These are phyloP conservation scores for Agapornis canus DNA, from an alignment of 2,797 vertebrate genomes.

Conservation along the genomic window DNA sequence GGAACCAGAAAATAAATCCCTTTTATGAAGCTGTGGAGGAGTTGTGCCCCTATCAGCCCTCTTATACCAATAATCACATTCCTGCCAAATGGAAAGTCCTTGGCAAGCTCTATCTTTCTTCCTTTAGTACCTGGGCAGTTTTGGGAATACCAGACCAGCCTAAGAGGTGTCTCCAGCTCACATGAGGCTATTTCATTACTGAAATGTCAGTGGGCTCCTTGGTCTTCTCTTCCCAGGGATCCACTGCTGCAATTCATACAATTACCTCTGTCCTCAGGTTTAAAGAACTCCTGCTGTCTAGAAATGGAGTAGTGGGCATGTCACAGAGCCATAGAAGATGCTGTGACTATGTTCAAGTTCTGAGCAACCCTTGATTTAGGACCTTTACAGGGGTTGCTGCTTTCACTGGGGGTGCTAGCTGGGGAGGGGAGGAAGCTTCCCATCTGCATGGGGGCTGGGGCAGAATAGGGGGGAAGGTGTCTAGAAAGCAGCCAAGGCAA, in stretches of 20 bases:
- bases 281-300: not conserved
- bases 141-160: not conserved
- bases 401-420: not conserved
- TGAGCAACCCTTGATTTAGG: not conserved
- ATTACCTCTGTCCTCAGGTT: not conserved
- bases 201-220: not conserved
- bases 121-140: fast-evolving
- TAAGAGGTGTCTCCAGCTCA: not conserved
- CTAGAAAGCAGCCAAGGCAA: not conserved
- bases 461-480: not conserved
- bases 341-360: not conserved
- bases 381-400: not conserved
- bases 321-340: not conserved
- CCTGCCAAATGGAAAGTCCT: not conserved
- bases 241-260: not conserved
- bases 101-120: not conserved
- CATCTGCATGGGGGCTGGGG: not conserved
- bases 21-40: not conserved
- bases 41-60: fast-evolving
- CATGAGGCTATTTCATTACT: not conserved
- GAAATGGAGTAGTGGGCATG: not conserved
- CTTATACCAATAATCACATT: not conserved
- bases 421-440: not conserved
- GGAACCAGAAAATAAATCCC: not conserved
- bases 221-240: not conserved